Conservation (phyloP, 1,140 invertebrate species). For the Drosophila varians region DNA sequence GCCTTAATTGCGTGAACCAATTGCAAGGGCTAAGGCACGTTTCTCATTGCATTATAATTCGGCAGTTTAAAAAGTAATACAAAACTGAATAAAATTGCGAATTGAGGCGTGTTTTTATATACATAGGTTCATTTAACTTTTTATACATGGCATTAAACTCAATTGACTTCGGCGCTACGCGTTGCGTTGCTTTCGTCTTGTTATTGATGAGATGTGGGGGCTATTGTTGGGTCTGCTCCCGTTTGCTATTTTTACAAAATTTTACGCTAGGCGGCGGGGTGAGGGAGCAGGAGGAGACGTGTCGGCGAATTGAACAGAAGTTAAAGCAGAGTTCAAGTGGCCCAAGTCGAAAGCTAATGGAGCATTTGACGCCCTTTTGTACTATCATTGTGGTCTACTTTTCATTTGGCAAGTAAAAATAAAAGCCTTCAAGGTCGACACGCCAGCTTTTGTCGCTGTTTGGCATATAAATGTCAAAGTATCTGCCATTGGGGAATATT, state of each 20-base stretch:
- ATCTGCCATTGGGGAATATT: too few relatives aligned
- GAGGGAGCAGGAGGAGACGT: neutral
- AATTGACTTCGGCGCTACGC: constrained; percentile 44
- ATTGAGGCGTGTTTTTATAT: constrained; percentile 45
- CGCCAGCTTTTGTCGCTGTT: neutral
- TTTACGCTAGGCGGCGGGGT: neutral
- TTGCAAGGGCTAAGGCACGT: constrained; percentile 40
- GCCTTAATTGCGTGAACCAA: constrained; percentile 39
- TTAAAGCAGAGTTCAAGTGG: constrained; percentile 24
- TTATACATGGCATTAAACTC: constrained; percentile 59
- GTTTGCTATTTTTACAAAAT: constrained; percentile 35
- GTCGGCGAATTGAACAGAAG: neutral
- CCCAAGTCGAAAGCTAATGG: constrained; percentile 11
- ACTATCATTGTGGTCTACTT: constrained; percentile 35
- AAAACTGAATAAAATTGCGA: constrained; percentile 1
- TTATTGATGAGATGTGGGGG: constrained; percentile 23
- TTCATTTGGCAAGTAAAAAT: constrained; percentile 28
- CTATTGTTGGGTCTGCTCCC: constrained; percentile 26
- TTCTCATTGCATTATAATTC: constrained; percentile 7
- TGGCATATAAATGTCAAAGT: neutral
- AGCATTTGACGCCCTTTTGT: constrained; percentile 22
- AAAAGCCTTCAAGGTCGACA: constrained; percentile 29
- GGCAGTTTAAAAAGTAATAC: constrained; percentile 17
- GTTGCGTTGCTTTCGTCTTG: constrained; percentile 32
- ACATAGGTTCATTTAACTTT: constrained; percentile 60